These are phyloP conservation scores for Sebastes trivittatus DNA, from an alignment of 2,797 vertebrate species.

Conservation along the genomic window DNA sequence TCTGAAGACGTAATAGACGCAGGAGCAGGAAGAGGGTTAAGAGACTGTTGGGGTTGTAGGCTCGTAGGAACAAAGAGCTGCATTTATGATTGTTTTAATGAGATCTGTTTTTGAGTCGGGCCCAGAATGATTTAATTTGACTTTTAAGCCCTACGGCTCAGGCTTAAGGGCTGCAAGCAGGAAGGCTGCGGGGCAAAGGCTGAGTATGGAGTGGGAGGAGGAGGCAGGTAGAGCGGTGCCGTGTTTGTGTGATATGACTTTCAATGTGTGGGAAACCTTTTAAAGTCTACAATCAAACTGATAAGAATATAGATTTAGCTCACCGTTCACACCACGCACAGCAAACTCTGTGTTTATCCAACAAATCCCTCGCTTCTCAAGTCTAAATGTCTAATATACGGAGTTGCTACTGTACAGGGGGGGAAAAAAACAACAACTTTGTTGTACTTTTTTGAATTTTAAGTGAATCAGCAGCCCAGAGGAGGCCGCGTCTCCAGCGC, in stretches of 20 bases:
- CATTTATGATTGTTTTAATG: conserved; percentile 79
- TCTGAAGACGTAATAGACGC: conserved; percentile 59
- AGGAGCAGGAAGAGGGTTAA: conserved; percentile 53
- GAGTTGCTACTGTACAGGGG: conserved; percentile 14
- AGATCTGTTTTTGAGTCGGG: conserved; percentile 68
- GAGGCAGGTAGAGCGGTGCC: conserved; percentile 1
- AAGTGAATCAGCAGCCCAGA: conserved; percentile 56
- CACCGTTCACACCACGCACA: not conserved
- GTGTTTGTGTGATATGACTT: conserved; percentile 3
- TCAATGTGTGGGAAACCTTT: conserved; percentile 32
- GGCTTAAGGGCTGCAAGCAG: conserved; percentile 32
- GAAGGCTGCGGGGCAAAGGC: conserved; percentile 12
- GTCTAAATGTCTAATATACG: conserved; percentile 19
- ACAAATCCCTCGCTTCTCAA: conserved; percentile 29
- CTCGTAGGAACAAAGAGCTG: conserved; percentile 71
- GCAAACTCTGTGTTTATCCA: conserved; percentile 25
- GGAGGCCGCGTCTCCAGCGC: conserved; percentile 42
- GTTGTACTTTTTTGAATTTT: conserved; percentile 42
- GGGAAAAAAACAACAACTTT: not conserved
- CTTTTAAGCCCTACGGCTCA: conserved; percentile 57
- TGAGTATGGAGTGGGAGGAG: conserved; percentile 5
- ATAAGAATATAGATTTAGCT: conserved; percentile 30
- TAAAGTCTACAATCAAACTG: conserved; percentile 26
- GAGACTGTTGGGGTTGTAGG: conserved; percentile 52
- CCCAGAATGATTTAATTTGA: conserved; percentile 71